Conservation (phyloP, 2,113 vertebrate genomes). For the Camelus dromedarius region DNA sequence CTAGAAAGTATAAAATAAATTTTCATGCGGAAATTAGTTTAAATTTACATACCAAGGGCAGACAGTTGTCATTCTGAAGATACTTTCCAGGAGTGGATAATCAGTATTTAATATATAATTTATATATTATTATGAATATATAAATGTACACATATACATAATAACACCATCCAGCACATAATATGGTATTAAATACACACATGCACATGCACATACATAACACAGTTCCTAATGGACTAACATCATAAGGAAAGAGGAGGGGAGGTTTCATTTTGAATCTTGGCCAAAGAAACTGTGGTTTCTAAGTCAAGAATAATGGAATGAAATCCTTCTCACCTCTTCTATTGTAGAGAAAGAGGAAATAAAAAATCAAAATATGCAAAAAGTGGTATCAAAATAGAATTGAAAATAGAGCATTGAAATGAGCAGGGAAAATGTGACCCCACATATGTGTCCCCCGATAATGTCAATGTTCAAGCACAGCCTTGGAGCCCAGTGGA, state of each 20-base stretch:
- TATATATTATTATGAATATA: not conserved
- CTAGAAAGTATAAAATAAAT: not conserved
- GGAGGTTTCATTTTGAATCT: not conserved
- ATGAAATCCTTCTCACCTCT: not conserved
- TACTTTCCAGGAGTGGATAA: not conserved
- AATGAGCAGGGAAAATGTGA: not conserved
- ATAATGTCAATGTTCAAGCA: not conserved
- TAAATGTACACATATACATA: not conserved
- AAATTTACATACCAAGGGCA: conserved; percentile 24
- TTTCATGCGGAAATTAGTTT: conserved; percentile 32
- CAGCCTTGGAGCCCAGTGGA: not conserved
- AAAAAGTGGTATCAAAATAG: not conserved
- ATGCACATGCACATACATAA: not conserved
- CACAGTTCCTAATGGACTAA: not conserved
- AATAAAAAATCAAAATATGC: not conserved
- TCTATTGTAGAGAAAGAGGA: not conserved
- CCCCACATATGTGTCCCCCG: not conserved
- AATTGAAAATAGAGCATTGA: not conserved
- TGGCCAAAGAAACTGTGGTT: not conserved
- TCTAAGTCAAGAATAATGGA: not conserved
- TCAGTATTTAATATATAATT: not conserved
- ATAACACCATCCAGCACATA: not conserved
- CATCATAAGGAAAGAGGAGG: not conserved
- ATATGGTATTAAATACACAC: not conserved
- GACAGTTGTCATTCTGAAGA: not conserved